Evolutionary conservation across 2,888 invertebrate genomes (phyloP), one percentile per base, ranked within the genome.

Genomic region (Pristionchus mayeri): DNA sequence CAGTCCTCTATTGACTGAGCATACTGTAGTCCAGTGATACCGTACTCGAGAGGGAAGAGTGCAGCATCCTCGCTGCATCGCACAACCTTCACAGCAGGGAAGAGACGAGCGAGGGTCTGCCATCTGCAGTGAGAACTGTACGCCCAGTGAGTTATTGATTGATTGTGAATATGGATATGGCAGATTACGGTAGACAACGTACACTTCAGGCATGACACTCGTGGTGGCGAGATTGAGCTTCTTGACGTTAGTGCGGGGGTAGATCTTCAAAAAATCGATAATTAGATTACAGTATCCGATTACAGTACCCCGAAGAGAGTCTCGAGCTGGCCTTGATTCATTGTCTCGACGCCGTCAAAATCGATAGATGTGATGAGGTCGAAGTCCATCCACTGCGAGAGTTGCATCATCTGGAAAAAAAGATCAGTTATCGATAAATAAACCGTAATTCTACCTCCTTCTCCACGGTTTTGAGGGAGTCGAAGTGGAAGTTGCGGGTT

Each of bases 311-410:
- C 63, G 34, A 63, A 63, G 34, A 63, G 34, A 21, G 34, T 63
- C 21, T 63, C 63, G 34, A 63, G 63, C 34, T 63, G 63, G 34
- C 34, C 3, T 3, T 6, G 34, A 34, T 63, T 63, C 18, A 63
- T 30, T 6, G 34, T 34, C 34, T 6, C 34, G 63, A 63, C 9
- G 63, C 34, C 34, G 63, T 27, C 34, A 27, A 63, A 63, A 18
- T 63, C 63, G 63, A 63, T 63, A 30, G 63, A 63, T 3, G 27
- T 34, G 63, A 63, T 63, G 63, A 63, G 63, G 3, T 63, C 63
- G 18, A 63, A 34, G 63, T 63, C 63, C 34, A 63, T 16, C 63
- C 63, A 63, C 21, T 13, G 0, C 1, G 34, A 13, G 2, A 63
- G 34, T 7, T 18, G 27, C 34, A 7, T 34, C 63, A 63, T 63